Conservation (phyloP, 2,888 invertebrate species). For the Choristoneura rosaceana region DNA sequence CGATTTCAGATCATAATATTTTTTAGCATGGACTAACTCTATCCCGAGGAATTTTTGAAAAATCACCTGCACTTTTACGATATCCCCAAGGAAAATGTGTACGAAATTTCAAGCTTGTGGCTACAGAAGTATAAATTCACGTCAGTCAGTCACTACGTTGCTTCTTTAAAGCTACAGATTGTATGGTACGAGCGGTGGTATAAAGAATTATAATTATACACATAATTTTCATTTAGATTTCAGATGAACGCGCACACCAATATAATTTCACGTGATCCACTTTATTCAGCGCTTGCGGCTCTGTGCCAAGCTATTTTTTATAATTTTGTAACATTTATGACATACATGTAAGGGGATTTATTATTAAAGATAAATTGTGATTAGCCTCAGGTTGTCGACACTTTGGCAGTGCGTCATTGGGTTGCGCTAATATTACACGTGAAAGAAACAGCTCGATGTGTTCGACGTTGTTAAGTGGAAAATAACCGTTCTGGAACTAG, state of each 20-base stretch:
- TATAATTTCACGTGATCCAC: not conserved
- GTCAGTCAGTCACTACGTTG: too few relatives aligned
- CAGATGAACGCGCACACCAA: conserved; percentile 2
- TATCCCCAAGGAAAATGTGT: too few relatives aligned
- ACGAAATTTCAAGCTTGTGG: too few relatives aligned
- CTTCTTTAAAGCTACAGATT: too few relatives aligned
- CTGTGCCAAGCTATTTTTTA: conserved; percentile 60
- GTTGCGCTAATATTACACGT: conserved; percentile 24
- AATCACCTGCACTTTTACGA: too few relatives aligned
- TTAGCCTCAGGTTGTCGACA: conserved; percentile 42
- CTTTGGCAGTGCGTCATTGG: conserved; percentile 55
- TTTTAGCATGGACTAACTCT: too few relatives aligned
- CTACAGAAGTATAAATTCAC: too few relatives aligned
- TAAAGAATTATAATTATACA: conserved; percentile 14
- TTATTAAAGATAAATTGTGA: conserved; percentile 52
- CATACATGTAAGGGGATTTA: conserved; percentile 61
- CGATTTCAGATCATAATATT: too few relatives aligned
- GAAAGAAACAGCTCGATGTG: not conserved
- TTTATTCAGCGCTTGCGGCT: conserved; percentile 14
- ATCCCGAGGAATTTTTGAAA: too few relatives aligned
- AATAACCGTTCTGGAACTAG: not conserved
- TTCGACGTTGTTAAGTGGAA: conserved; percentile 3
- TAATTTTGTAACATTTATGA: conserved; percentile 60
- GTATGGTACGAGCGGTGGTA: not conserved
- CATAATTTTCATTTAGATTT: conserved; percentile 16